Base-by-base conservation (phyloP, 2,888 invertebrate genomes). In the Orchesella flavescens region DNA sequence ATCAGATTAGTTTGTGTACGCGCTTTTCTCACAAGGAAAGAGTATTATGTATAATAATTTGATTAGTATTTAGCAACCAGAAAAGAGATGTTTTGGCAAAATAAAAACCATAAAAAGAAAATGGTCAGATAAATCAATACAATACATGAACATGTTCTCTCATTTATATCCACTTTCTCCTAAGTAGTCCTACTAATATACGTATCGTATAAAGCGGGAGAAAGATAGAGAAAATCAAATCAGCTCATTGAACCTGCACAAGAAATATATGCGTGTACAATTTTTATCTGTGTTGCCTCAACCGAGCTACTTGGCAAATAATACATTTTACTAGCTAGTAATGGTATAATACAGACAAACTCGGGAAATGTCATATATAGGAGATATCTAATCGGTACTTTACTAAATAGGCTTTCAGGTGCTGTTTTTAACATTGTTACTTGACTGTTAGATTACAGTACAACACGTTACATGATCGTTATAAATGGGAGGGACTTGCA, bases 341-440 rank as follows among this genome's bases (percentile, higher is more conserved):
- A 74, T 46, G 46, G 24, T 23, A n/a, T 9, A 61, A 21, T 46
- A 63, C 34, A 34, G 17, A 23, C 49, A 74, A 12, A 63, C 23
- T 46, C n/a, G 34, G 24, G 12, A 74, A 61, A 74, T 61, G 63
- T 34, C 34, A 34, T 49, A 44, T 13, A 17, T 63, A 74, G 34
- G n/a, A 13, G 23, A 15, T 63, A 43, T 55, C 5, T 17, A 53
- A 34, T 65, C n/a, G n/a, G 12, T 46, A 65, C 21, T 75, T 34
- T 63, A 21, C 21, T n/a, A 12, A 3, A n/a, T 65, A 76, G 76
- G 76, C 76, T 76, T 76, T 76, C 76, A 76, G 76, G 76, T 68
- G 76, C 76, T 76, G 55, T 76, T 57, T 68, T 76, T 68, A 68
- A 68, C 68, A 68, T 17, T 65, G 10, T 15, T 68, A 53, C 46